Conservation (phyloP, 2,113 vertebrate species). For the Brachypodius melanocephalos region DNA sequence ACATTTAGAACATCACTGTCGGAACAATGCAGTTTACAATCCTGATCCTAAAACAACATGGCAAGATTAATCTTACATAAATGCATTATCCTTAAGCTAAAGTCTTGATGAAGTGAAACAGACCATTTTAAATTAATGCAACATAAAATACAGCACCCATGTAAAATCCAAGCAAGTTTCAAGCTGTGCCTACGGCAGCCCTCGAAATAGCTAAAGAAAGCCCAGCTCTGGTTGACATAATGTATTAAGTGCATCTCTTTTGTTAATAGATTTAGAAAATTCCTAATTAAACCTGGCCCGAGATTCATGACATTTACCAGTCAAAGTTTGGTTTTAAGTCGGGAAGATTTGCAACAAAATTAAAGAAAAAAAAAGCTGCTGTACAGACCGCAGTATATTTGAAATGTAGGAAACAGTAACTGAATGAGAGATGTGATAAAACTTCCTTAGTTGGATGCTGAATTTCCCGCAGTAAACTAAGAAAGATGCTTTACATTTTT, state of each 20-base stretch:
- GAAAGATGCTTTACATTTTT: conserved; percentile 63
- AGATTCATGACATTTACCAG: conserved; percentile 55
- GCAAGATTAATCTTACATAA: conserved; percentile 67
- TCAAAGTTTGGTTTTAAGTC: conserved; percentile 41
- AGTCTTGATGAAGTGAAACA: conserved; percentile 59
- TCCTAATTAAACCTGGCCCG: conserved; percentile 46
- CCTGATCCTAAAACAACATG: conserved; percentile 61
- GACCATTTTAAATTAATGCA: conserved; percentile 58
- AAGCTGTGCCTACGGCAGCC: conserved; percentile 51
- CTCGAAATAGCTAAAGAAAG: conserved; percentile 33
- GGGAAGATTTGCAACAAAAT: conserved; percentile 52
- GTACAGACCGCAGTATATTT: conserved; percentile 21
- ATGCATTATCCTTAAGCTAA: conserved; percentile 69
- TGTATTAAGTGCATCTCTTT: conserved; percentile 63
- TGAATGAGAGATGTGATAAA: conserved; percentile 66
- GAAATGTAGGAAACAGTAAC: conserved; percentile 65
- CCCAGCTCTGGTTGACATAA: conserved; percentile 41
- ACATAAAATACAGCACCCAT: conserved; percentile 8
- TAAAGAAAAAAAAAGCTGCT: conserved; percentile 47
- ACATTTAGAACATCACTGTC: conserved; percentile 44
- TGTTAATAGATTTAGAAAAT: conserved; percentile 65
- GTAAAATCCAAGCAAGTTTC: conserved; percentile 52
- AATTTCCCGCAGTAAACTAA: conserved; percentile 60
- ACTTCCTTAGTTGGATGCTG: conserved; percentile 60
- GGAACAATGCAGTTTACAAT: conserved; percentile 50